Conservation (phyloP, 2,888 invertebrate species). For the Eurytoma californica region DNA sequence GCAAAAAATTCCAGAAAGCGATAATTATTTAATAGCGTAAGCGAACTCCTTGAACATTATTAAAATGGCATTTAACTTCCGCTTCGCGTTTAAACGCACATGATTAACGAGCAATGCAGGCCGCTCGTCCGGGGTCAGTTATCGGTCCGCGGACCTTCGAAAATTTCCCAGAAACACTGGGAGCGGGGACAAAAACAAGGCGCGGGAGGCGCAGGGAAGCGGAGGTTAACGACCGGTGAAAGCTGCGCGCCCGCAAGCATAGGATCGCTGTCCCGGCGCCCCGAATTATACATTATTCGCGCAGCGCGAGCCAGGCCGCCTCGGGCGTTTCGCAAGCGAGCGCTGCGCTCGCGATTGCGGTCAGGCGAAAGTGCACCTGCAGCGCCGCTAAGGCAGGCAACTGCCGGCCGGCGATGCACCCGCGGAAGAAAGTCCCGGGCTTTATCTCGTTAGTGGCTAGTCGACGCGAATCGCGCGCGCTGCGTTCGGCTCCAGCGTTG, state of each 20-base stretch:
- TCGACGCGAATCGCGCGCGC: not conserved
- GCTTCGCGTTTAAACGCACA: too few relatives aligned
- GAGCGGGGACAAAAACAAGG: too few relatives aligned
- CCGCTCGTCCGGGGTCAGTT: too few relatives aligned
- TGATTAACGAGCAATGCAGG: too few relatives aligned
- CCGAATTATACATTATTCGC: slow-evolving; percentile 30
- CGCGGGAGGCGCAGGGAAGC: not conserved
- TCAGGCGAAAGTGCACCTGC: slow-evolving; percentile 46
- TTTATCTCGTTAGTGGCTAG: slow-evolving; percentile 4
- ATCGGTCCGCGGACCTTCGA: too few relatives aligned
- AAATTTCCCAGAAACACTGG: too few relatives aligned
- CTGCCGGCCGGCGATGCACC: not conserved
- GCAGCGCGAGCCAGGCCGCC: not conserved
- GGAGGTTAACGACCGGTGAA: slow-evolving; percentile 39
- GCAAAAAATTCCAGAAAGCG: too few relatives aligned
- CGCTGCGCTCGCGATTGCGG: slow-evolving; percentile 30
- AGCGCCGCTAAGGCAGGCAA: slow-evolving; percentile 35
- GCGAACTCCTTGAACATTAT: too few relatives aligned
- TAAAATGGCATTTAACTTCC: too few relatives aligned
- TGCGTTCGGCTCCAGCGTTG: not conserved
- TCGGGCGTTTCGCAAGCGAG: slow-evolving; percentile 5
- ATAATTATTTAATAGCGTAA: too few relatives aligned
- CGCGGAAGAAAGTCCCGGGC: slow-evolving; percentile 12
- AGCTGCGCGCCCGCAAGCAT: slow-evolving; percentile 13
- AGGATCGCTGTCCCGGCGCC: not conserved